Conservation (phyloP, 35 echinoderm and acorn worm genomes). For the Holothuria glaberrima region DNA sequence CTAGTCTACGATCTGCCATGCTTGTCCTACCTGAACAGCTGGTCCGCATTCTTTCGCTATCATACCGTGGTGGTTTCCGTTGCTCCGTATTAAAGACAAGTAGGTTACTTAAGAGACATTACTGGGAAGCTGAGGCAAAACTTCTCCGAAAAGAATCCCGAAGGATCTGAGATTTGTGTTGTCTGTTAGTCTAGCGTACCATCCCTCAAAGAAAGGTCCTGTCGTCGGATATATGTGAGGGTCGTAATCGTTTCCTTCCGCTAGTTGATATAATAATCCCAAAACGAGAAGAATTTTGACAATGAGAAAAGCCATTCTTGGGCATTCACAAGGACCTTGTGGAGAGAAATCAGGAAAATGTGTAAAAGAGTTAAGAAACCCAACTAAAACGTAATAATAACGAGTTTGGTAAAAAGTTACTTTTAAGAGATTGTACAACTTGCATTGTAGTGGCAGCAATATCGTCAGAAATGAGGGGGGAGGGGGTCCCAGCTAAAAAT, state of each 20-base stretch:
- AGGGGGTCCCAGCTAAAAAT: too few species aligned
- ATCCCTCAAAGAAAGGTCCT: conserved; percentile 88
- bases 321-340: too few species aligned
- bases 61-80: conserved; percentile 33
- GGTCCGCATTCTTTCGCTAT: conserved; percentile 62
- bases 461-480: too few species aligned
- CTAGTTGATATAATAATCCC: not conserved
- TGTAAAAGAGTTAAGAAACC: too few species aligned
- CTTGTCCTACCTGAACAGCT: conserved; percentile 2
- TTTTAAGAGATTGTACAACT: too few species aligned
- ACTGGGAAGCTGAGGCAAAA: conserved; percentile 15
- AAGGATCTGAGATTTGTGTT: conserved; percentile 55
- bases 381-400: too few species aligned
- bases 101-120: conserved; percentile 44
- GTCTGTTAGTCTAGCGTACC: conserved; percentile 86
- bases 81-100: conserved; percentile 62
- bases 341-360: too few species aligned
- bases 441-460: too few species aligned
- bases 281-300: not conserved
- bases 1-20: too few species aligned
- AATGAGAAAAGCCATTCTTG: too few species aligned
- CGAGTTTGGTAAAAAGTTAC: too few species aligned
- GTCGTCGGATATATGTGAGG: conserved; percentile 76
- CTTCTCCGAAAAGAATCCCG: conserved; percentile 82
- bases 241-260: conserved; percentile 63